A percentile compares a stretch with the other conserved stretches of the same genome.
Conservation (phyloP, 2,888 invertebrate genomes). For the Linyphia triangularis region DNA sequence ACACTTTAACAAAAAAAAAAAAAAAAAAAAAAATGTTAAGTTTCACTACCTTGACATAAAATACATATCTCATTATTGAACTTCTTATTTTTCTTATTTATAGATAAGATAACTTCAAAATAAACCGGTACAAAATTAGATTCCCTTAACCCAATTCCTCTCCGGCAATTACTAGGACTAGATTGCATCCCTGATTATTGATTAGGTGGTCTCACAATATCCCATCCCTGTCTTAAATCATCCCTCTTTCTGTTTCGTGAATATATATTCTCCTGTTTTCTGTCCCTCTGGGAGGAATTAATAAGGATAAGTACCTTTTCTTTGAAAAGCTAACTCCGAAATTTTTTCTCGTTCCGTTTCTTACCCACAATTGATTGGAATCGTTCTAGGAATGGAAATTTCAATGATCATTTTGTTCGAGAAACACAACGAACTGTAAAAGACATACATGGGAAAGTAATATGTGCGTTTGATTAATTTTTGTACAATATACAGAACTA, state of each 20-base stretch:
- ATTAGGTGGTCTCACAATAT: background rate
- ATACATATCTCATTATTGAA: background rate
- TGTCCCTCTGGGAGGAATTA: conserved; percentile 23
- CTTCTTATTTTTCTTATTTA: background rate
- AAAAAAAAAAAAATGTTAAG: no score
- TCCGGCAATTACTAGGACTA: background rate
- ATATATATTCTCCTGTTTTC: background rate
- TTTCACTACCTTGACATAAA: background rate
- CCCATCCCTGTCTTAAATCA: background rate
- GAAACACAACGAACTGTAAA: no score
- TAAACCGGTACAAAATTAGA: background rate
- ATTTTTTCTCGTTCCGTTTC: background rate
- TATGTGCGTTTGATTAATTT: no score
- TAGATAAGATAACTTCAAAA: background rate
- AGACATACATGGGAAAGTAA: no score
- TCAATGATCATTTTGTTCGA: no score
- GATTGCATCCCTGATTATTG: conserved; percentile 15
- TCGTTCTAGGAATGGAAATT: background rate
- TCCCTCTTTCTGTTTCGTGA: background rate
- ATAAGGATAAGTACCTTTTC: conserved; percentile 25
- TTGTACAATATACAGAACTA: no score
- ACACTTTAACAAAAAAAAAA: no score
- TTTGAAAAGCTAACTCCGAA: conserved; percentile 5
- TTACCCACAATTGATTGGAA: background rate
- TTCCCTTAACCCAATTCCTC: background rate